Evolutionary conservation across 2,888 invertebrate genomes (phyloP), one percentile per base, ranked within the genome.

Genomic region (Pollenia griseotomentosa): DNA sequence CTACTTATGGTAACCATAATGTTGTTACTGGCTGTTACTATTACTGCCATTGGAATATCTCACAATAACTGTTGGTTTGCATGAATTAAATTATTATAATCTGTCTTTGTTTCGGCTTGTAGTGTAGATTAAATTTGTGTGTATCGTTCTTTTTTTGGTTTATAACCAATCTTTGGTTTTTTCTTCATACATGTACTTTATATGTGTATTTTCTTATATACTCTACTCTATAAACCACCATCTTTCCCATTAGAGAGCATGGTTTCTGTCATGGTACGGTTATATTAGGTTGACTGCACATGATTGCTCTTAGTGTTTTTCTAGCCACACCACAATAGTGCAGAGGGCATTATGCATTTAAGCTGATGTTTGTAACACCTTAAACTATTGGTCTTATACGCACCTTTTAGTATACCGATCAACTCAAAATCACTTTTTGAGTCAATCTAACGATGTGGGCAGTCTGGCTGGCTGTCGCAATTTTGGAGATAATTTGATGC

Each of bases 281-380:
- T 80, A 84, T 71, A 65, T 87, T 40, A 74, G 82, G 82, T 88
- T 88, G 84, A 88, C 40, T 88, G 85, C 86, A 88, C 86, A 88
- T 83, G 88, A 86, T 86, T 84, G 74, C 83, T 61, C 73, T 59
- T 53, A 70, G 66, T 74, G 79, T 86, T 81, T 65, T 84, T 78
- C 33, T 33, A 33, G 6, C 33, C 33, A 33, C 33, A 33, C 33
- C 33, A 33, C 33, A 33, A 33, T 33, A 33, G 4, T 33, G 33
- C 3, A 33, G 33, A 33, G 33, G 33, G 5, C 6, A 33, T 33
- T 33, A 33, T 33, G 33, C 33, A 33, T 33, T 33, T 33, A 33
- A 6, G 33, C 33, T 33, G 6, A 33, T 33, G 33, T 33, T 33
- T 33, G 33, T 6, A 6, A 33, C 6, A 33, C 4, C 33, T 33